Evolutionary conservation across 2,113 vertebrate species (phyloP).

Genomic region (Ophiodon elongatus): DNA sequence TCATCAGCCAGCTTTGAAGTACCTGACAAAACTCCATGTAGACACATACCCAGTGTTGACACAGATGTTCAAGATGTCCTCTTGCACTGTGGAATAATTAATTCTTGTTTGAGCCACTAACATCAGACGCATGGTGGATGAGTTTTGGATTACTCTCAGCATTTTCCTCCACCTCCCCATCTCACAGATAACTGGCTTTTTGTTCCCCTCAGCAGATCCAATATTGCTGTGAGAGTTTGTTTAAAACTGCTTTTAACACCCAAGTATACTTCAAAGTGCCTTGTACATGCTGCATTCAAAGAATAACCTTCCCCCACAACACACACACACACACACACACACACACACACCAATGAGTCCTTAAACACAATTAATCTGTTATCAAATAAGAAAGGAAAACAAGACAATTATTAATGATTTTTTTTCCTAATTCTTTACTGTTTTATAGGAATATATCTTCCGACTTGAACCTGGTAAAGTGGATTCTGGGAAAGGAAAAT

Average conservation of each 20-base stretch:
- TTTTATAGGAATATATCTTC: conserved; percentile 95
- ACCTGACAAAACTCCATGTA: conserved; percentile 22
- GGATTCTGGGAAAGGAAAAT: conserved; percentile 99
- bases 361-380: conserved; percentile 18
- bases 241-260: conserved; percentile 25
- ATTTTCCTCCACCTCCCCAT: conserved; percentile 62
- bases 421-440: conserved; percentile 16
- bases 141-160: conserved; percentile 68
- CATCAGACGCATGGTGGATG: conserved; percentile 68
- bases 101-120: conserved; percentile 72
- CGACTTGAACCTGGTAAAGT: conserved; percentile 95
- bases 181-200: conserved; percentile 66
- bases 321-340: neutral
- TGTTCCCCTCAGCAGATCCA: conserved; percentile 61
- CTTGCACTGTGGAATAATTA: conserved; percentile 61
- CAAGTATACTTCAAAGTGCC: conserved; percentile 26
- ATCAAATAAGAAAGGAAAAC: neutral
- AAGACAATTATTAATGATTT: conserved; percentile 1
- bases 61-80: conserved; percentile 73
- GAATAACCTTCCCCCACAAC: neutral
- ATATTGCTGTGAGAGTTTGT: conserved; percentile 30
- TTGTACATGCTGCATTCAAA: conserved; percentile 32
- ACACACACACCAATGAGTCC: neutral
- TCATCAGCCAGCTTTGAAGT: conserved; percentile 36
- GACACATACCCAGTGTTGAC: conserved; percentile 67